phyloP scores from a whole-genome alignment of 2,797 vertebrate species.

The Heliangelus exortis region DNA sequence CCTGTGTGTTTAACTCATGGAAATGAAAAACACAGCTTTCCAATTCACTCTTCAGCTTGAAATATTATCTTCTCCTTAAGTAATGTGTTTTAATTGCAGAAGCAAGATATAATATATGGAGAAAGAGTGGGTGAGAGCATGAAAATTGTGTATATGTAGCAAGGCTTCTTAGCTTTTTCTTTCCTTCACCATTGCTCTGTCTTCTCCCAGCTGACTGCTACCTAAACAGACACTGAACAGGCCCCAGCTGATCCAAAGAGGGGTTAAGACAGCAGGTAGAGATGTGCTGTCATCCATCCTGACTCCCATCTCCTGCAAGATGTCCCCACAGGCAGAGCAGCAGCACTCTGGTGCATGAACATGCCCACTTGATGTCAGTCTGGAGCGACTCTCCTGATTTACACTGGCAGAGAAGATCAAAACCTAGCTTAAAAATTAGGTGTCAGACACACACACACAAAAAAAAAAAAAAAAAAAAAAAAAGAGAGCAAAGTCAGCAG shows the following conservation, averaged over 20 bases:
- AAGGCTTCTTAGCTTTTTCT: neutral
- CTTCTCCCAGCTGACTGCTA: neutral
- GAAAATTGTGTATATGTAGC: neutral
- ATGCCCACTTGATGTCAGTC: constrained; percentile 2
- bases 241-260: neutral
- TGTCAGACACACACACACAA: neutral
- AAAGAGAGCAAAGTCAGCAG: constrained; percentile 12
- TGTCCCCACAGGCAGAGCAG: neutral
- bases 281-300: neutral
- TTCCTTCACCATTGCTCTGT: neutral
- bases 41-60: constrained; percentile 43
- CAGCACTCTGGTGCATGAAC: neutral
- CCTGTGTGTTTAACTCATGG: constrained; percentile 51
- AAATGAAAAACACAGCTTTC: constrained; percentile 60
- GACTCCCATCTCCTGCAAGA: neutral
- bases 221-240: neutral
- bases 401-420: constrained; percentile 24
- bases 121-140: neutral
- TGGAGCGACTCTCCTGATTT: constrained; percentile 4
- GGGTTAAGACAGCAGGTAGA: neutral
- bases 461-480: neutral
- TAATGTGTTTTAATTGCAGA: constrained; percentile 46
- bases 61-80: constrained; percentile 45
- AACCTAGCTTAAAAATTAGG: constrained; percentile 5
- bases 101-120: constrained; percentile 30